A percentile compares a stretch with the other conserved stretches of the same genome.
These are phyloP conservation scores for Azorinus chamasolen DNA, from an alignment of 2,888 invertebrate species.

Conservation along the genomic window DNA sequence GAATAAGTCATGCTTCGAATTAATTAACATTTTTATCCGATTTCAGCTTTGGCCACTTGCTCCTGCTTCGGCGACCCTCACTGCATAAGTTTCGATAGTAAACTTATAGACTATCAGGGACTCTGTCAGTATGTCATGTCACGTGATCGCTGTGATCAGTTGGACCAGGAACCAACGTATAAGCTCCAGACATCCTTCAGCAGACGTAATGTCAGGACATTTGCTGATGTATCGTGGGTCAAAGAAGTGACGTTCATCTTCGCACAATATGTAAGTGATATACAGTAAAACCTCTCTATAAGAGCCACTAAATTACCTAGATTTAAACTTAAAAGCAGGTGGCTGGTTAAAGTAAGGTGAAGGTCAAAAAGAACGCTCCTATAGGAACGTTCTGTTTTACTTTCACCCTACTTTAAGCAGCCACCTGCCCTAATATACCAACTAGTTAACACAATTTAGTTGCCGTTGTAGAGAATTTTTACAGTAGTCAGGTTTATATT, in stretches of 20 bases:
- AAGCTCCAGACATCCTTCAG: conserved; percentile 64
- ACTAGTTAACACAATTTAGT: too few species aligned
- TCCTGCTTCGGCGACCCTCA: conserved; percentile 84
- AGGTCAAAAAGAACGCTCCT: too few species aligned
- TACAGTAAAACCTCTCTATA: conserved; percentile 1
- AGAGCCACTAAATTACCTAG: too few species aligned
- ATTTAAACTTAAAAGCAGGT: too few species aligned
- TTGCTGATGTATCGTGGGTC: conserved; percentile 71
- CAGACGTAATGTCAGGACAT: conserved; percentile 34
- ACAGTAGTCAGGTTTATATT: too few species aligned
- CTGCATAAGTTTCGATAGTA: conserved; percentile 77
- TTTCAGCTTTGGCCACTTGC: conserved; percentile 77
- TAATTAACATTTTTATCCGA: too few species aligned
- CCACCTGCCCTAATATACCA: too few species aligned
- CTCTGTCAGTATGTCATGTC: conserved; percentile 79
- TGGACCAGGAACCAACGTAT: conserved; percentile 58
- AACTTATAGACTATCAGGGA: conserved; percentile 78
- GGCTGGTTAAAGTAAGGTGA: too few species aligned
- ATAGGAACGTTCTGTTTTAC: too few species aligned
- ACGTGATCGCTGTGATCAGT: conserved; percentile 72
- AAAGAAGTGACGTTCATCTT: conserved; percentile 72
- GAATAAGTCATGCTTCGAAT: too few species aligned
- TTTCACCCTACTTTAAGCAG: too few species aligned
- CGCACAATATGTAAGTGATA: conserved; percentile 68
- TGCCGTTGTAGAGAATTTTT: too few species aligned